Base-by-base conservation (phyloP, 2,113 vertebrate genomes). In the Pedionomus torquatus region DNA sequence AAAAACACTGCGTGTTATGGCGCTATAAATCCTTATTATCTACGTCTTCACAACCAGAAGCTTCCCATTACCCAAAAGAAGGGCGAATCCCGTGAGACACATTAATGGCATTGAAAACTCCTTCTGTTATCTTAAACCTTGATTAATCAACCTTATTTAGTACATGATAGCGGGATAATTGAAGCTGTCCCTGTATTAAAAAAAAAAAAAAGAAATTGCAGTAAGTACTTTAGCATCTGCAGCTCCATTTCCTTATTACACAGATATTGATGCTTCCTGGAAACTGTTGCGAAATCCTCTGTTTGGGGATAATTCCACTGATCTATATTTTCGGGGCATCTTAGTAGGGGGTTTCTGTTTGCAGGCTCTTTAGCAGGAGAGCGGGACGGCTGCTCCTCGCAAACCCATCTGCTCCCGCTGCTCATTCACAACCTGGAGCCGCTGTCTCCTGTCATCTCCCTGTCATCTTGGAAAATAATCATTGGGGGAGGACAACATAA, bases 381-480 rank as follows among this genome's bases (percentile, higher is more conserved):
- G 83, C 60, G 41, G 91, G 65, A 76, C 79, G 51, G 31, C 77
- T 92, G 92, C 78, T 89, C 57, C 77, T 97, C 44, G 0, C 89
- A 58, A 80, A 55, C 88, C 93, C 85, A 95, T 97, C 95, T 96
- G 94, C 64, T 97, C 96, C 95, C 0, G 37, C 91, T 94, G 96
- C 95, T 97, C 94, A 91, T 91, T 91, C 96, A 96, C 95, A 91
- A 96, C 95, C 96, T 85, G 95, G 28, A 96, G 92, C 87, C 90
- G 46, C 74, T 24, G 91, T 9, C 81, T 92, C 77, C 95, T 94
- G 93, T 95, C 93, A 93, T 46, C 87, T 87, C 74, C 58, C 81
- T 57, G 74, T 95, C 96, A 91, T 46, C 44, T 12, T 0, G 2
- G 77, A 49, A 89, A 92, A 78, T 69, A 95, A 87, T 92, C 41